A percentile compares a stretch with the other conserved stretches of the same genome.
Evolutionary conservation across 1,140 invertebrate genomes (phyloP).

Genomic region (Atta texana): DNA sequence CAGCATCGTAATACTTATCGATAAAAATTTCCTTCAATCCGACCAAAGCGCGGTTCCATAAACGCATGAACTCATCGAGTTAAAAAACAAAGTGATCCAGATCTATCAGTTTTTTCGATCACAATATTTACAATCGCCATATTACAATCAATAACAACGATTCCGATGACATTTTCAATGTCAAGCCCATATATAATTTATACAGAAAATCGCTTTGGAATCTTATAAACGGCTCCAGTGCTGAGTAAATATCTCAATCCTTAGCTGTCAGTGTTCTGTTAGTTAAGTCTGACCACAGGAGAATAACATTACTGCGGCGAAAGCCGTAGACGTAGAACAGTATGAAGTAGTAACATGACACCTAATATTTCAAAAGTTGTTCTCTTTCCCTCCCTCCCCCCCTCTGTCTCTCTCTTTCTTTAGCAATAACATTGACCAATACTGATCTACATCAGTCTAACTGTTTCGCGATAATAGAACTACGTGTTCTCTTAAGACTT

Average conservation of each 20-base stretch:
- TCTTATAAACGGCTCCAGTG: neutral
- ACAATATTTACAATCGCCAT: neutral
- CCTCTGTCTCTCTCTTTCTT: neutral
- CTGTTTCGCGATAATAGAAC: slow-evolving; percentile 17
- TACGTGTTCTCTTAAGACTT: neutral
- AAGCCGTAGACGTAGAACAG: neutral
- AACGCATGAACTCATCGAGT: neutral
- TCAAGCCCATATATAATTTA: neutral
- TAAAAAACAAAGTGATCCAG: neutral
- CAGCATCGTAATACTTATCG: slow-evolving; percentile 10
- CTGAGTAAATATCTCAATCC: neutral
- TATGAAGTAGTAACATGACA: neutral
- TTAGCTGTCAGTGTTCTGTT: neutral
- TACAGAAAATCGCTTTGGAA: neutral
- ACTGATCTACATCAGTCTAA: slow-evolving; percentile 5
- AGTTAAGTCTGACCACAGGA: neutral
- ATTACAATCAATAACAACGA: neutral
- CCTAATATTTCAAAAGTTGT: neutral
- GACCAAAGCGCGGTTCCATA: neutral
- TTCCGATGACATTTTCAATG: neutral
- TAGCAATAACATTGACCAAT: neutral
- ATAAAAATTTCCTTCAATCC: slow-evolving; percentile 28
- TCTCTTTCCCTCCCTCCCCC: neutral
- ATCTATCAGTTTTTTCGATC: neutral
- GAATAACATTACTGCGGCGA: neutral